Evolutionary conservation across 2,888 invertebrate species (phyloP), one percentile per base, ranked within the genome.

Genomic region (Nemurella pictetii): DNA sequence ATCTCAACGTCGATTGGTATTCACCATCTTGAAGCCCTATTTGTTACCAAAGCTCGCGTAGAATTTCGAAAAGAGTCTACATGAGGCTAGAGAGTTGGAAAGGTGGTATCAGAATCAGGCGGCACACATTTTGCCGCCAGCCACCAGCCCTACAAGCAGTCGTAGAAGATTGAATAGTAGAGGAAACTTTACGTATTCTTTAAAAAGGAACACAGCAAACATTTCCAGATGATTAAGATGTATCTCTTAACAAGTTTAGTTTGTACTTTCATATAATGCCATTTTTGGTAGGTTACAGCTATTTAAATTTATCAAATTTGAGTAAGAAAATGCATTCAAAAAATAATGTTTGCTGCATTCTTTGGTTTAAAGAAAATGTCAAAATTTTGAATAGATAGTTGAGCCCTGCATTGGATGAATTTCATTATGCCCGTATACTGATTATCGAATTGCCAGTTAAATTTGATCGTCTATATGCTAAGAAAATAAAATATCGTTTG

Each of bases 381-480:
- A 55, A 55, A 55, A 55, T 55, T 55, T 55, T 55, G 55, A 55
- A 55, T 55, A 55, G 55, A n/a, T 55, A 55, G 55, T 55, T 55
- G 55, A 55, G 55, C 9, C 55, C 55, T 55, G 55, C 55, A 55
- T 20, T 55, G 55, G 55, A 7, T 55, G 12, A 55, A 55, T 55
- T 55, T 55, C 20, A 20, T 55, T 55, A n/a, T 55, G 55, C 55
- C 75, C 75, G 28, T 75, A 27, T 27, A 75, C 12, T 75, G 75
- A 75, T 75, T 75, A 75, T 75, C 75, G 75, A 75, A 75, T 28
- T 75, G 75, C 27, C 75, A 75, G 75, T 75, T 75, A 75, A 26
- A 75, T 27, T 27, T 25, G 7, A 27, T 28, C 75, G 28, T 25
- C 27, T 75, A 75, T 28, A 20, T 75, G 26, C 75, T 75, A 75